Evolutionary conservation across 2,888 invertebrate genomes (phyloP).

Genomic region (Polylopha cassiicola): DNA sequence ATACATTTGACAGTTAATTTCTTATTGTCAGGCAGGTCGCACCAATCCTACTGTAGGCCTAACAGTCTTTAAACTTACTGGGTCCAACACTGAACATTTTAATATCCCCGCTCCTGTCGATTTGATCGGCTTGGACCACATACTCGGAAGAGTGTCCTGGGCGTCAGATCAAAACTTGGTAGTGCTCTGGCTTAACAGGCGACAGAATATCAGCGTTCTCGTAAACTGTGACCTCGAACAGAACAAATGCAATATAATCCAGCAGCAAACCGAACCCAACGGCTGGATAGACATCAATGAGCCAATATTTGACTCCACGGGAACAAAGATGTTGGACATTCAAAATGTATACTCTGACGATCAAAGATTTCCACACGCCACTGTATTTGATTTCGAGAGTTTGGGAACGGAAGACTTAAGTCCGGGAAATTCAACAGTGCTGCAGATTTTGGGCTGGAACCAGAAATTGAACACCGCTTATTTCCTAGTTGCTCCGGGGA

Average conservation of each 20-base stretch:
- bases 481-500: conserved; percentile 81
- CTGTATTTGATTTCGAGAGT: conserved; percentile 49
- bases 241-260: conserved; percentile 58
- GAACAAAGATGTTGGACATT: conserved; percentile 64
- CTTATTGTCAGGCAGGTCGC: conserved; percentile 79
- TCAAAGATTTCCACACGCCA: conserved; percentile 66
- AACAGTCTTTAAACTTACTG: conserved; percentile 75
- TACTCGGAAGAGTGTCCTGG: conserved; percentile 86
- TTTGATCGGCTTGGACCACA: conserved; percentile 78
- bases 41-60: conserved; percentile 84
- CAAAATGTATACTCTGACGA: conserved; percentile 50
- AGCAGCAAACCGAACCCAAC: conserved; percentile 70
- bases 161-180: conserved; percentile 80
- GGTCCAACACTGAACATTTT: conserved; percentile 46
- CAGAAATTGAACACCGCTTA: conserved; percentile 77
- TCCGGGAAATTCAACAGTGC: conserved; percentile 78
- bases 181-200: conserved; percentile 89
- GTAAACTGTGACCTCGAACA: conserved; percentile 74
- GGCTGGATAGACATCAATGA: conserved; percentile 83
- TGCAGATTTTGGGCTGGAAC: conserved; percentile 79
- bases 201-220: conserved; percentile 84
- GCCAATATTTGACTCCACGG: conserved; percentile 71
- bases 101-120: conserved; percentile 73
- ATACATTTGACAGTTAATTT: conserved; percentile 9
- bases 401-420: conserved; percentile 64